A percentile compares a stretch with the other conserved stretches of the same genome.
These are phyloP conservation scores for Sepioteuthis lessoniana DNA, from an alignment of 2,888 invertebrate genomes.

Conservation along the genomic window DNA sequence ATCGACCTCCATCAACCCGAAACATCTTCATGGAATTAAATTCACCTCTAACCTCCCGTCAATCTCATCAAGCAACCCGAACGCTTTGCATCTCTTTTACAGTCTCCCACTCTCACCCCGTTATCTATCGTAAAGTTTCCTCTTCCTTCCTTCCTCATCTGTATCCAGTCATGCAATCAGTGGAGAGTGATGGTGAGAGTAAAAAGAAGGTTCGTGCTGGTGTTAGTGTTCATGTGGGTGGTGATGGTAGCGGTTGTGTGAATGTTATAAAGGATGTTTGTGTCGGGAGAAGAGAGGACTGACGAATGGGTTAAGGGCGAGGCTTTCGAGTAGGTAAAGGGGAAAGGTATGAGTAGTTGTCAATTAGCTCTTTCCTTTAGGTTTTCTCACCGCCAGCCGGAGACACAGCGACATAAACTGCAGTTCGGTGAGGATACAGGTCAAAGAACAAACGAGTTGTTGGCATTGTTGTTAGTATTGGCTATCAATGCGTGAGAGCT, in stretches of 20 bases:
- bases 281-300: neutral
- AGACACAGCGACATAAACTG: neutral
- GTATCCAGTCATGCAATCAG: neutral
- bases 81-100: neutral
- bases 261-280: neutral
- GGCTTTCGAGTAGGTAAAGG: neutral
- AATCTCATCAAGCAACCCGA: neutral
- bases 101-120: neutral
- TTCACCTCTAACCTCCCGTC: neutral
- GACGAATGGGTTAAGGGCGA: neutral
- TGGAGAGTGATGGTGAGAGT: no score
- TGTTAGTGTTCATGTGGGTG: no score
- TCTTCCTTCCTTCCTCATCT: neutral
- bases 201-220: no score
- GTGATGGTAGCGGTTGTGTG: neutral
- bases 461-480: slow-evolving; percentile 4
- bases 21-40: slow-evolving; percentile 6
- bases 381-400: neutral
- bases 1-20: neutral
- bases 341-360: neutral
- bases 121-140: neutral
- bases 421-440: neutral
- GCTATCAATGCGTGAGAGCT: neutral
- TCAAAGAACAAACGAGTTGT: neutral
- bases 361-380: neutral